A percentile compares a stretch with the other conserved stretches of the same genome.
Evolutionary conservation across 2,113 vertebrate genomes (phyloP).

Genomic region (Benitochromis conjunctus): DNA sequence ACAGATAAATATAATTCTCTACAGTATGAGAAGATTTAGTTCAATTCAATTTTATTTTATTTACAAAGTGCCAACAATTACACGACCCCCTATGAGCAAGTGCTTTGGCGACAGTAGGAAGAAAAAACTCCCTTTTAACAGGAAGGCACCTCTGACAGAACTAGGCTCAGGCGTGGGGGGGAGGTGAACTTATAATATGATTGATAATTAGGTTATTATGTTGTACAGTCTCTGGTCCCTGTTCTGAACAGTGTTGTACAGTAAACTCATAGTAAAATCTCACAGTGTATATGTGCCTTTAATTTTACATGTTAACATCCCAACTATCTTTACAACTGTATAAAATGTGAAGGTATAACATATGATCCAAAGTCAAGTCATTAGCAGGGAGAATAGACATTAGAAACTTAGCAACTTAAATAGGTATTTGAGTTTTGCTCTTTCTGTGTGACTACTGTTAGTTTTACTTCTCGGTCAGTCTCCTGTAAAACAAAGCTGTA

Average conservation of each 20-base stretch:
- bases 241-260: background rate
- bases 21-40: background rate
- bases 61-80: background rate
- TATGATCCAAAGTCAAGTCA: background rate
- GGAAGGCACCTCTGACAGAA: too few species aligned
- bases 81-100: background rate
- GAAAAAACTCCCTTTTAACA: too few species aligned
- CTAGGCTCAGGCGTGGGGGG: too few species aligned
- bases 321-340: background rate
- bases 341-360: background rate
- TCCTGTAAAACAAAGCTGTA: conserved; percentile 18
- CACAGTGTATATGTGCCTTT: background rate
- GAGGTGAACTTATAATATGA: too few species aligned
- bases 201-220: too few species aligned
- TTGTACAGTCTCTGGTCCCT: background rate
- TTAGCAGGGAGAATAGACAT: background rate
- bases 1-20: background rate
- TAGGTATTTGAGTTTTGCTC: background rate
- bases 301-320: background rate
- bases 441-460: background rate
- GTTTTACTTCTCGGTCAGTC: background rate
- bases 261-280: background rate
- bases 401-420: background rate
- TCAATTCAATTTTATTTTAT: background rate
- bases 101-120: too few species aligned